phyloP scores from a whole-genome alignment of 2,797 vertebrate species.

The Coilia nasus region DNA sequence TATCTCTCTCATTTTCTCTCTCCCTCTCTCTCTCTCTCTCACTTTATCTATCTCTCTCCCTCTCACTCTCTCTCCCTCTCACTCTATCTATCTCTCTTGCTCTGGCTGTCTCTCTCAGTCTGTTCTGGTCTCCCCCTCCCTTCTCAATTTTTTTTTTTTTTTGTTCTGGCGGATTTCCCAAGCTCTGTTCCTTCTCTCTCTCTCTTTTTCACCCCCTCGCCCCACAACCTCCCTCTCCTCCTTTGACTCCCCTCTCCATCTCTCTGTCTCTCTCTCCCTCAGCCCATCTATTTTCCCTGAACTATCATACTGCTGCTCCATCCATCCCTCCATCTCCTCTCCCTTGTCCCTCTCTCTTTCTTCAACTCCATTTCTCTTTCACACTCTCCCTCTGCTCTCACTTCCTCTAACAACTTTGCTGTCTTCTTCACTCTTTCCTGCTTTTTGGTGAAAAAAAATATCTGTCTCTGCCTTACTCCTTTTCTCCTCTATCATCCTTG shows the following conservation, averaged over 20 bases:
- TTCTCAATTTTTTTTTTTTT: no score
- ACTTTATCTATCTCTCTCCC: slow-evolving; percentile 33
- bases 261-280: slow-evolving; percentile 55
- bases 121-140: no score
- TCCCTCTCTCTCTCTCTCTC: slow-evolving; percentile 31
- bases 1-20: slow-evolving; percentile 31
- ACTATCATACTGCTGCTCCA: slow-evolving; percentile 1
- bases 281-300: neutral
- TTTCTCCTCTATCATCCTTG: slow-evolving; percentile 29
- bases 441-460: neutral
- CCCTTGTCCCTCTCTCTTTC: slow-evolving; percentile 53
- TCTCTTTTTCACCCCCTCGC: slow-evolving; percentile 25
- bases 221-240: slow-evolving; percentile 14
- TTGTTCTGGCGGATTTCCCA: no score
- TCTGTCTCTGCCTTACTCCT: neutral
- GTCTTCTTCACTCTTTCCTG: neutral
- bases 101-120: neutral
- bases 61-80: slow-evolving; percentile 54
- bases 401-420: neutral
- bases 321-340: slow-evolving; percentile 47
- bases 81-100: no score
- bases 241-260: slow-evolving; percentile 29
- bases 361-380: slow-evolving; percentile 32
- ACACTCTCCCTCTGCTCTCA: slow-evolving; percentile 30
- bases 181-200: neutral